Conservation (phyloP, 2,797 vertebrate species). For the Lepilemur ruficaudatus region DNA sequence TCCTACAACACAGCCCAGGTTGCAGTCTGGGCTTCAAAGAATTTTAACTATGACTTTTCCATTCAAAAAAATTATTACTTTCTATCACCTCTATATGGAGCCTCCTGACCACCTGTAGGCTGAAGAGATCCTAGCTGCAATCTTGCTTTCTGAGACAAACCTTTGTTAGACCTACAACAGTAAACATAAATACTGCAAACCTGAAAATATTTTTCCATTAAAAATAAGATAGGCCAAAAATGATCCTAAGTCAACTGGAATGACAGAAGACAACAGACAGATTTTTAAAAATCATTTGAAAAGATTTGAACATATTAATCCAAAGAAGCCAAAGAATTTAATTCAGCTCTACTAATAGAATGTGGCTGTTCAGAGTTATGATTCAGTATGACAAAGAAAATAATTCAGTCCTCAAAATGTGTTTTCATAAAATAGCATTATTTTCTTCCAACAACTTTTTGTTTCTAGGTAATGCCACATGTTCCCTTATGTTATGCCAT, state of each 20-base stretch:
- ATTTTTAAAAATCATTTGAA: not conserved
- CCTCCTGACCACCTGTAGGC: not conserved
- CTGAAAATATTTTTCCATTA: not conserved
- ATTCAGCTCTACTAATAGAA: not conserved
- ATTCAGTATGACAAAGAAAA: not conserved
- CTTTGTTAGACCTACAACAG: not conserved
- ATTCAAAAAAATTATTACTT: not conserved
- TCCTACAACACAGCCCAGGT: too few species aligned
- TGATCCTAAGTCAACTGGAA: not conserved
- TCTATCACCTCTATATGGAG: not conserved
- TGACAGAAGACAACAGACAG: not conserved
- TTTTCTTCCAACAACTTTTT: not conserved
- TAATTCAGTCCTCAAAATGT: not conserved
- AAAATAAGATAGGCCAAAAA: not conserved
- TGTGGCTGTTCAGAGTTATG: not conserved
- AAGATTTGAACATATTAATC: not conserved
- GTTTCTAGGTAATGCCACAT: not conserved
- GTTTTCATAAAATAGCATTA: not conserved
- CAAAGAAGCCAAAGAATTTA: not conserved
- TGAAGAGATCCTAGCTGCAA: not conserved
- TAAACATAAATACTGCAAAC: not conserved
- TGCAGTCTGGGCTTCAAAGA: not conserved
- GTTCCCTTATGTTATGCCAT: not conserved
- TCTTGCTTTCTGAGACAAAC: not conserved
- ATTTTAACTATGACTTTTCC: not conserved